phyloP scores from a whole-genome alignment of 2,888 invertebrate genomes.

The Ypsolopha sequella region DNA sequence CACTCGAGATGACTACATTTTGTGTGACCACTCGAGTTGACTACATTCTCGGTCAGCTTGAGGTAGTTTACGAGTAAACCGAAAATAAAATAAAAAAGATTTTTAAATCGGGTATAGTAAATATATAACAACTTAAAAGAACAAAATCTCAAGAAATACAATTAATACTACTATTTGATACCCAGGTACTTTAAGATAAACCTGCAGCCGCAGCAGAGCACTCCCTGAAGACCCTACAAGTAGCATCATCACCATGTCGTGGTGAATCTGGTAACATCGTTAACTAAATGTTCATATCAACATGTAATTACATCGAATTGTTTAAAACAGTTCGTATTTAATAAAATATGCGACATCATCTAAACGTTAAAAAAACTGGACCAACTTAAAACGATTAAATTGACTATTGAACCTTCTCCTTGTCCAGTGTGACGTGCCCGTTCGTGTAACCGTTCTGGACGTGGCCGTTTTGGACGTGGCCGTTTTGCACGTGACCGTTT shows the following conservation, averaged over 20 bases:
- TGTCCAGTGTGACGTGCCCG: slow-evolving; percentile 25
- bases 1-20: too few species aligned
- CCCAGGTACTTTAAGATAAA: slow-evolving; percentile 8
- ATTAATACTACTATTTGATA: not conserved
- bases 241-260: too few species aligned
- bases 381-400: too few species aligned
- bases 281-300: too few species aligned
- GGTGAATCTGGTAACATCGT: too few species aligned
- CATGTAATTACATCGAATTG: too few species aligned
- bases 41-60: slow-evolving; percentile 20
- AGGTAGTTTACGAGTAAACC: slow-evolving; percentile 35
- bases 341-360: not conserved
- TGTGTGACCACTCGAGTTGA: too few species aligned
- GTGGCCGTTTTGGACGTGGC: too few species aligned
- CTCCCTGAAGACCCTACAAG: too few species aligned
- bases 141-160: too few species aligned
- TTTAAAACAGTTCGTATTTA: not conserved
- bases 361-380: not conserved
- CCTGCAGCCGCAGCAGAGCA: too few species aligned
- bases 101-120: slow-evolving; percentile 1
- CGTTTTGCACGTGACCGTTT: slow-evolving; percentile 24
- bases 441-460: slow-evolving; percentile 23
- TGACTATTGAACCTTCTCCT: slow-evolving; percentile 50
- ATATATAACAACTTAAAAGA: not conserved
- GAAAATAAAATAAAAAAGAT: not conserved